These are phyloP conservation scores for Caerostris extrusa DNA, from an alignment of 1,140 invertebrate species.

Conservation along the genomic window DNA sequence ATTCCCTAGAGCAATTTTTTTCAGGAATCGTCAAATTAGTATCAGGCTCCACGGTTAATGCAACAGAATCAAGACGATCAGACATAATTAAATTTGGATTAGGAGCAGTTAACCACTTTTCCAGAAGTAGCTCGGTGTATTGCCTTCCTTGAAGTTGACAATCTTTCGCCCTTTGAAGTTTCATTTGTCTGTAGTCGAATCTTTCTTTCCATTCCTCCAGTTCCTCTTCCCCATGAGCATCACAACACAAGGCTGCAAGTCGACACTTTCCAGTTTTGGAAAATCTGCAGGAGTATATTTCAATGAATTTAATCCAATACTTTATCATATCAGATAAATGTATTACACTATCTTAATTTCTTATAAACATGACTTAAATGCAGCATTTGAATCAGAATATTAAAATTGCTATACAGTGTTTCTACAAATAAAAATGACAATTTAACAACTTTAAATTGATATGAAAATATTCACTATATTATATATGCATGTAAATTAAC, in stretches of 20 bases:
- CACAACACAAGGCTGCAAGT: conserved; percentile 88
- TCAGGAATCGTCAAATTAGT: conserved; percentile 86
- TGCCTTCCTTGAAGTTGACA: conserved; percentile 87
- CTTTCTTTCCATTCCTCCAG: conserved; percentile 89
- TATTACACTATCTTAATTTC: not conserved
- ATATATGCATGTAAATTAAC: too few species aligned
- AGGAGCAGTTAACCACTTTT: conserved; percentile 84
- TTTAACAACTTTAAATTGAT: too few species aligned
- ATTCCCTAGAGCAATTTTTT: conserved; percentile 86
- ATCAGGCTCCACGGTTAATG: conserved; percentile 85
- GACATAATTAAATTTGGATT: conserved; percentile 85
- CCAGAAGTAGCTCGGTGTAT: conserved; percentile 86
- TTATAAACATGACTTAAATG: not conserved
- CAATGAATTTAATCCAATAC: too few species aligned
- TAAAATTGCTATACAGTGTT: too few species aligned
- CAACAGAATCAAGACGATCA: conserved; percentile 85
- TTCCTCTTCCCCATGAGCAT: conserved; percentile 88
- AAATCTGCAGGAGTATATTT: not conserved
- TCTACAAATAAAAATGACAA: too few species aligned
- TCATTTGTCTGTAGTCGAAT: conserved; percentile 85
- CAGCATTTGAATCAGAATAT: too few species aligned
- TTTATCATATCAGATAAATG: too few species aligned
- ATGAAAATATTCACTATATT: too few species aligned
- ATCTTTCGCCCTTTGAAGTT: conserved; percentile 86
- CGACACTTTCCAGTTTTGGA: conserved; percentile 83